phyloP scores from a whole-genome alignment of 1,140 invertebrate species.

The Scylla paramamosain region DNA sequence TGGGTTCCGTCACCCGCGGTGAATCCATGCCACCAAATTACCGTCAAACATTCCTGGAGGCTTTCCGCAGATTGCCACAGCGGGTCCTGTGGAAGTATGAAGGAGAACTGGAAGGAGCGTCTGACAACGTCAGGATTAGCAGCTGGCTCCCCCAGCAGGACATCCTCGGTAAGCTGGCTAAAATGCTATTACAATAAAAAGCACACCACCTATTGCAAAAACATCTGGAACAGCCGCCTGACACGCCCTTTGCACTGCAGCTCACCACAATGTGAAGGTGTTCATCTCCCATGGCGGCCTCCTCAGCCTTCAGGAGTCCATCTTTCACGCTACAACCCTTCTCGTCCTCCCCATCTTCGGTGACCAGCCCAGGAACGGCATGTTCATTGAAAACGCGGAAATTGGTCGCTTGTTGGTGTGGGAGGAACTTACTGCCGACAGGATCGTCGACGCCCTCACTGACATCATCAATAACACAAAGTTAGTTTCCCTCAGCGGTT shows the following conservation, averaged over 20 bases:
- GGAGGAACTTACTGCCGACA: slow-evolving; percentile 59
- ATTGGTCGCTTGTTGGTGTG: slow-evolving; percentile 34
- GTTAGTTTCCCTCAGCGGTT: not conserved
- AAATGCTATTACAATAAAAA: not conserved
- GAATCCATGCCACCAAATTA: slow-evolving; percentile 39
- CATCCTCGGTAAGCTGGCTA: slow-evolving; percentile 50
- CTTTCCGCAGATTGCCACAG: slow-evolving; percentile 68
- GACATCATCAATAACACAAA: slow-evolving; percentile 45
- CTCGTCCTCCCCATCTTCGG: slow-evolving; percentile 52
- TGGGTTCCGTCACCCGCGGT: slow-evolving; percentile 43
- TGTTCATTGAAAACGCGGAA: not conserved
- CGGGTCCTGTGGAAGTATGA: slow-evolving; percentile 76
- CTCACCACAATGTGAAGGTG: slow-evolving; percentile 57
- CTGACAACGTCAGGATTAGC: slow-evolving; percentile 67
- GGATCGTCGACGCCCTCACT: slow-evolving; percentile 27
- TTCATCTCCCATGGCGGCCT: slow-evolving; percentile 60
- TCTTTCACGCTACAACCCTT: slow-evolving; percentile 57
- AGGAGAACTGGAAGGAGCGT: slow-evolving; percentile 48
- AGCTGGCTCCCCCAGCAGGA: slow-evolving; percentile 68
- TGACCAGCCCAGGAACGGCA: slow-evolving; percentile 50
- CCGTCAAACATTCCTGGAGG: slow-evolving; percentile 56
- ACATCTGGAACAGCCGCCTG: not conserved
- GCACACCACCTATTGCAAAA: not conserved
- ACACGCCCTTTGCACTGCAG: not conserved
- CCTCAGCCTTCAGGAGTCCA: slow-evolving; percentile 44